These are phyloP conservation scores for Psettodes erumei DNA, from an alignment of 2,113 vertebrate genomes.

Conservation along the genomic window DNA sequence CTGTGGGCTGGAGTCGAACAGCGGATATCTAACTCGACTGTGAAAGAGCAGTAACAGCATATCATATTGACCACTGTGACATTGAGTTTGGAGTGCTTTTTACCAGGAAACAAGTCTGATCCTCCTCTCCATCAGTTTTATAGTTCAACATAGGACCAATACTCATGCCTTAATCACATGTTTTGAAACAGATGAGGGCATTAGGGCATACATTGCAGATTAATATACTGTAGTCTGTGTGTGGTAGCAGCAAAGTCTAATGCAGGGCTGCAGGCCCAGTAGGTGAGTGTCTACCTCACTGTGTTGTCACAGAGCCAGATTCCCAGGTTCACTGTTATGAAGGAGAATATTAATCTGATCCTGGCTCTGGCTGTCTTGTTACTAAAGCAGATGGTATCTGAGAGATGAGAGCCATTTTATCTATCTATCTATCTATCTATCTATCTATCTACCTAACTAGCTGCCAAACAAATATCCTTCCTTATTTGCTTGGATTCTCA, in stretches of 20 bases:
- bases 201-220: conserved; percentile 12
- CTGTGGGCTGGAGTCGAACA: conserved; percentile 9
- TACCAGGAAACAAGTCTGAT: conserved; percentile 53
- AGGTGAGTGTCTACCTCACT: conserved; percentile 55
- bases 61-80: conserved; percentile 49
- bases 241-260: neutral
- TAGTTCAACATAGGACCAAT: conserved; percentile 7
- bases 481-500: neutral
- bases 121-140: conserved; percentile 15
- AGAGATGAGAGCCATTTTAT: conserved; percentile 63
- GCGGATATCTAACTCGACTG: conserved; percentile 37
- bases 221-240: neutral
- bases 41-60: conserved; percentile 32
- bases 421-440: conserved; percentile 16
- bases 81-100: conserved; percentile 27
- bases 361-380: conserved; percentile 66
- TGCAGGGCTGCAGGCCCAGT: conserved; percentile 59
- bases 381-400: conserved; percentile 78
- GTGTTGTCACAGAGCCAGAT: conserved; percentile 65
- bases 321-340: conserved; percentile 65
- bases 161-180: conserved; percentile 34
- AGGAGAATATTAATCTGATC: conserved; percentile 74
- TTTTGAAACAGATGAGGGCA: conserved; percentile 27
- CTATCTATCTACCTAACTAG: neutral
- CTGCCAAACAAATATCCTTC: too few species aligned